Base-by-base conservation (phyloP, 1,140 invertebrate species). In the Phthorimaea operculella region DNA sequence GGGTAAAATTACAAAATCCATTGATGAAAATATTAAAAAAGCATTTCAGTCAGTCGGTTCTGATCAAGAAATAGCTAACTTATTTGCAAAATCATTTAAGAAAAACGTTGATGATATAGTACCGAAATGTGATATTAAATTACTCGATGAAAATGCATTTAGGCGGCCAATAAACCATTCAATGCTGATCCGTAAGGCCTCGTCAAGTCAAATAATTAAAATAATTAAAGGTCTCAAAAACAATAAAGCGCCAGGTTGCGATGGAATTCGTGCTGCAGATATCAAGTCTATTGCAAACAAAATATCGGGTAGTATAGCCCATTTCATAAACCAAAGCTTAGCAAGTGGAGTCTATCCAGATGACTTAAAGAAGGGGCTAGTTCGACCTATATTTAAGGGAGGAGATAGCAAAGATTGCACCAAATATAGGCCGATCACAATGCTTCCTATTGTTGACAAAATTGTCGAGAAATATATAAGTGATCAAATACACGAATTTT, bases 201-300 rank as follows among this genome's bases (percentile, higher is more conserved):
- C 50, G n/a, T 7, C 50, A 5, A n/a, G 9, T 4, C 36, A 57
- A 52, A 42, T 57, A 11, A 2, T 33, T n/a, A 57, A 47, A 47
- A 57, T 57, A 12, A 57, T 57, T 45, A 8, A n/a, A 10, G 28
- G 36, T 16, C 28, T 57, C 2, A 57, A 52, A 17, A 47, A 33
- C 12, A 52, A 18, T 34, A 57, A 36, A 11, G 49, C 55, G 9
- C 15, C 49, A 4, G 55, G 55, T 0, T n/a, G 15, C 12, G 55
- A 57, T 48, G 16, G 14, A 2, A 36, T 56, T 1, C 33, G 47
- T 42, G 44, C 54, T 4, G 17, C 21, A 16, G 18, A 47, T 16
- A 47, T 47, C n/a, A 47, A 47, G 15, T 15, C 15, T 47, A 47
- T 47, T 15, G 44, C 44, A 17, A 14, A 47, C 8, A 47, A 47